phyloP scores from a whole-genome alignment of 2,797 vertebrate species.

The Pelobates cultripes region DNA sequence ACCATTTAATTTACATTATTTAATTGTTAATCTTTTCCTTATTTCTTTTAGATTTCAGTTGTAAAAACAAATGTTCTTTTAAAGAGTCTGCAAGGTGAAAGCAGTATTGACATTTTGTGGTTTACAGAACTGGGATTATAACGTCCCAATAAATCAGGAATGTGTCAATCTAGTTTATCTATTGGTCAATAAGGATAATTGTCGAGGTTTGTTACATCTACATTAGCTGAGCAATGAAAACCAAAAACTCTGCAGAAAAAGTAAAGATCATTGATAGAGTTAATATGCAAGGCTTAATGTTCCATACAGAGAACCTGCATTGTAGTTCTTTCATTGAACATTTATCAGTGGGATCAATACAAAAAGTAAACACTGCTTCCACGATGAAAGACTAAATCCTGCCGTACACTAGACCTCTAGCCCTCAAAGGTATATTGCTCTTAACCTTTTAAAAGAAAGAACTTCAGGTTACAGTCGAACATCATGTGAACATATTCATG shows the following conservation, averaged over 20 bases:
- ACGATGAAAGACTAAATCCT: slow-evolving; percentile 49
- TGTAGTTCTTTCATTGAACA: slow-evolving; percentile 35
- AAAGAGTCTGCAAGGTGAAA: too few relatives aligned
- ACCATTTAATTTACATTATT: too few relatives aligned
- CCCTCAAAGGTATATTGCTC: slow-evolving; percentile 42
- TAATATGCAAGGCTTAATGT: slow-evolving; percentile 24
- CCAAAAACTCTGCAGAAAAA: slow-evolving; percentile 1
- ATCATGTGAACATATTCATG: slow-evolving; percentile 30
- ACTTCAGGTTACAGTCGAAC: slow-evolving; percentile 46
- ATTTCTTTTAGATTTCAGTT: too few relatives aligned
- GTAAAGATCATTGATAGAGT: slow-evolving; percentile 8
- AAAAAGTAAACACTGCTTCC: slow-evolving; percentile 48
- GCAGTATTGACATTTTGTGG: too few relatives aligned
- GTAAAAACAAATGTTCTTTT: too few relatives aligned
- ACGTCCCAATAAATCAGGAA: too few relatives aligned
- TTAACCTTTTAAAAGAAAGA: slow-evolving; percentile 32
- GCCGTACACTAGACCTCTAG: slow-evolving; percentile 43
- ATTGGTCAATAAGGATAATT: too few relatives aligned
- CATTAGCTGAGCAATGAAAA: background rate
- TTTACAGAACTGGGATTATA: too few relatives aligned
- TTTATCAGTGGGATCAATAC: slow-evolving; percentile 49
- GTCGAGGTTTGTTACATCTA: background rate
- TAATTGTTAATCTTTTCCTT: too few relatives aligned
- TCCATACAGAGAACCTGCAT: slow-evolving; percentile 9
- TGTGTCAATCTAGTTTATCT: too few relatives aligned